Base-by-base conservation (phyloP, 1,140 invertebrate genomes). In the Bathynomus jamesi region DNA sequence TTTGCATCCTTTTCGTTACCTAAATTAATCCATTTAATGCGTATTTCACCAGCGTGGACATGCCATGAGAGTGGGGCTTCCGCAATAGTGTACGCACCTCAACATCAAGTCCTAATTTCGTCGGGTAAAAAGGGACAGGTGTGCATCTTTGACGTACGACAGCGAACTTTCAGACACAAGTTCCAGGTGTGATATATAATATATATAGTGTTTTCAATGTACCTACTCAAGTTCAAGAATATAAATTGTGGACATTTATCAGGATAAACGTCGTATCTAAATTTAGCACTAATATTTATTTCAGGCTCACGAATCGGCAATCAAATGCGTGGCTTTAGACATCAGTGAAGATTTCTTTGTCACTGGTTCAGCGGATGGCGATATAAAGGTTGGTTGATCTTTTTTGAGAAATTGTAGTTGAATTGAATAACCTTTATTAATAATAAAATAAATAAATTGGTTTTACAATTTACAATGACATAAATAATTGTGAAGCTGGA, bases 41-140 rank as follows among this genome's bases (percentile, higher is more conserved):
- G n/a, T n/a, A n/a, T n/a, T n/a, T n/a, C n/a, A n/a, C n/a, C 63
- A 74, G 76, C 72, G 24, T 78, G 73, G 72, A 73, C 62, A 25
- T 78, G 78, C 31, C 78, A 78, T 67, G 78, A 79, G 28, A 76
- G 63, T 63, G 78, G 78, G 4, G 74, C 72, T 10, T 74, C 73
- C 11, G 64, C 77, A 11, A 61, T 79, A 24, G 60, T 78, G 3
- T 94, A 94, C 82, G 94, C 95, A n/a, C 92, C 93, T 5, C 89
- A 91, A 79, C 91, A 93, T 82, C 94, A 95, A 80, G 86, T 95
- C 24, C 82, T 96, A 21, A 93, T 99, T 75, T 95, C 94, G 70
- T 95, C 94, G 72, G 96, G 96, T 1, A 95, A 96, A 80, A 95
- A 94, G 82, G 96, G 96, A 28, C 93, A 97, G 80, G 90, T 98